Evolutionary conservation across 2,888 invertebrate species (phyloP), one percentile per base, ranked within the genome.

Genomic region (Hirtodrosophila histrioides): DNA sequence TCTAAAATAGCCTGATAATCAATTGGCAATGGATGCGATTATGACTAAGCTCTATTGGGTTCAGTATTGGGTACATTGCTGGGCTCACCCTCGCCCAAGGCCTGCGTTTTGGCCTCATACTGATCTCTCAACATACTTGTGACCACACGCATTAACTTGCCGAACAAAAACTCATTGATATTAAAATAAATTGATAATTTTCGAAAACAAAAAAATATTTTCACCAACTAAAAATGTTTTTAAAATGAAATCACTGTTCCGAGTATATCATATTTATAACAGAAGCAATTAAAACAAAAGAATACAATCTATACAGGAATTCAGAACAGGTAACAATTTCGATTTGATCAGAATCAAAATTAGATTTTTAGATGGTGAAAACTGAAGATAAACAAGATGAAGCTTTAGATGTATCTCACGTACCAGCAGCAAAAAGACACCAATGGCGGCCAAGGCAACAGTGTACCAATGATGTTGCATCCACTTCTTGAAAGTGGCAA

Each of bases 401-500:
- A 29, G 6, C n/a, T 12, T 0, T 12, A 35, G n/a, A 17, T n/a
- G 45, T 11, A 3, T 0, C 12, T 51, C 36, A 94, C 96, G 94
- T 92, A 98, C 98, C 95, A 98, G 92, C 51, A 97, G 91, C 11
- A 96, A 93, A 78, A 97, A 92, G 24, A 95, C 95, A 10, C 94
- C 94, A 31, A 95, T 92, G 67, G 95, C 93, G 68, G 96, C 95
- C 55, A 96, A 93, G 40, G 95, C 94, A 55, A 96, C 96, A 1
- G 96, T 96, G 90, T 98, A 98, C 98, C 98, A 98, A 91, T 98
- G 96, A 51, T 95, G 94, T 77, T 95, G 93, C 85, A 98, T 94
- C 97, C 97, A 97, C 88, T 94, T 94, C 90, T 95, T 95, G 91
- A 97, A 96, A 69, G 96, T 95, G 39, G 97, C 97, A 68, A 98